Evolutionary conservation across 1,140 invertebrate species (phyloP).

Genomic region (Pristionchus pacificus): DNA sequence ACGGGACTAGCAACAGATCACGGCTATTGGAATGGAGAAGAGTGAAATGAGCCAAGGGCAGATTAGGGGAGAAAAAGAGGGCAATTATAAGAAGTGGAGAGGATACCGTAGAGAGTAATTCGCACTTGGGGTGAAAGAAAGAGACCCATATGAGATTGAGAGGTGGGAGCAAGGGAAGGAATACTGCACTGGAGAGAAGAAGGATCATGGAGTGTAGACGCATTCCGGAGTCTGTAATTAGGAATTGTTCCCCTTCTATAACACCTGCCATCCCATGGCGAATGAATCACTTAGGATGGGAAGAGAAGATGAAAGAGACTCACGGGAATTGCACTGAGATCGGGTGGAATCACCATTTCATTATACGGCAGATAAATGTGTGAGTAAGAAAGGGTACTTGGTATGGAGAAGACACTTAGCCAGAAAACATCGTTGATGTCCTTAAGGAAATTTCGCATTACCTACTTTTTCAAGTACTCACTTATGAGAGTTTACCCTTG

Average conservation of each 20-base stretch:
- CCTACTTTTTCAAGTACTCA: background rate
- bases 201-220: slow-evolving; percentile 12
- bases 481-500: no score
- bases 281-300: slow-evolving; percentile 12
- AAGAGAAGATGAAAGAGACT: background rate
- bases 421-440: slow-evolving; percentile 55
- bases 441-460: slow-evolving; percentile 7
- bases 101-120: no score
- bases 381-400: slow-evolving; percentile 11
- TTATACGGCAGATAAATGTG: slow-evolving; percentile 22
- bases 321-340: slow-evolving; percentile 21
- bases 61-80: no score
- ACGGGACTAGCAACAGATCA: no score
- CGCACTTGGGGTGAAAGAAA: no score
- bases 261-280: no score
- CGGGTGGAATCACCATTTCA: slow-evolving; percentile 9
- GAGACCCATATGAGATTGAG: no score
- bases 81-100: no score
- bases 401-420: slow-evolving; percentile 34
- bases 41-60: no score
- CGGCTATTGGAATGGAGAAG: no score
- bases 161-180: no score
- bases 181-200: no score
- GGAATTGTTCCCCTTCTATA: background rate
- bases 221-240: slow-evolving; percentile 16